Percentiles rank a stretch among this genome's conserved stretches.
Evolutionary conservation across 2,113 vertebrate genomes (phyloP).

Genomic region (Hippocampus abdominalis): DNA sequence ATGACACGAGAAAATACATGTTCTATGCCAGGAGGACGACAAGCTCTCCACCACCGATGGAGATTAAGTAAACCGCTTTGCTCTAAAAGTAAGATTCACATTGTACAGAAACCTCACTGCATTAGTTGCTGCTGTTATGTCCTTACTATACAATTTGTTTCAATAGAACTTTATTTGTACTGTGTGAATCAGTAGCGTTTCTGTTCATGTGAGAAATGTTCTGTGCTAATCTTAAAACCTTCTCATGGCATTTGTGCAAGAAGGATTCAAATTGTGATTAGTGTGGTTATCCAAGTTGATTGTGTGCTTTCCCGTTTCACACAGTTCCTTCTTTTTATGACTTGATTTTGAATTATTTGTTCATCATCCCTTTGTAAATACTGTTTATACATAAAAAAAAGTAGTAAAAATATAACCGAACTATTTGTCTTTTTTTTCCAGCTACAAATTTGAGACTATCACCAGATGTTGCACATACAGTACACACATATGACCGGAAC

Average conservation of each 20-base stretch:
- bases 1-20: conserved; percentile 14
- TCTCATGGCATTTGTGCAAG: conserved; percentile 5
- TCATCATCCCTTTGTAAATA: conserved; percentile 58
- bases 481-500: not conserved
- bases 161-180: conserved; percentile 34
- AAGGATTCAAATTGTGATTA: conserved; percentile 45
- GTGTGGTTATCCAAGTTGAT: conserved; percentile 38
- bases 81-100: not conserved
- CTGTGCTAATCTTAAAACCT: conserved; percentile 46
- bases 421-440: conserved; percentile 18
- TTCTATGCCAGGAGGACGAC: not conserved
- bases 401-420: conserved; percentile 56
- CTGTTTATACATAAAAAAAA: conserved; percentile 62
- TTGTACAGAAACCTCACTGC: conserved; percentile 7
- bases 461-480: not conserved
- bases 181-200: conserved; percentile 43
- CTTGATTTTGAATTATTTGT: conserved; percentile 30
- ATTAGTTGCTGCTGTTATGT: conserved; percentile 1
- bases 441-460: not conserved
- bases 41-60: not conserved
- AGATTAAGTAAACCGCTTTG: not conserved
- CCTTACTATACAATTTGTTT: conserved; percentile 30
- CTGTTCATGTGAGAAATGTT: conserved; percentile 41
- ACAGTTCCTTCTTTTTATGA: conserved; percentile 39
- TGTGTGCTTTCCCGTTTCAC: conserved; percentile 43